Evolutionary conservation across 35 echinoderm and acorn worm genomes (phyloP).

Genomic region (Lytechinus pictus): DNA sequence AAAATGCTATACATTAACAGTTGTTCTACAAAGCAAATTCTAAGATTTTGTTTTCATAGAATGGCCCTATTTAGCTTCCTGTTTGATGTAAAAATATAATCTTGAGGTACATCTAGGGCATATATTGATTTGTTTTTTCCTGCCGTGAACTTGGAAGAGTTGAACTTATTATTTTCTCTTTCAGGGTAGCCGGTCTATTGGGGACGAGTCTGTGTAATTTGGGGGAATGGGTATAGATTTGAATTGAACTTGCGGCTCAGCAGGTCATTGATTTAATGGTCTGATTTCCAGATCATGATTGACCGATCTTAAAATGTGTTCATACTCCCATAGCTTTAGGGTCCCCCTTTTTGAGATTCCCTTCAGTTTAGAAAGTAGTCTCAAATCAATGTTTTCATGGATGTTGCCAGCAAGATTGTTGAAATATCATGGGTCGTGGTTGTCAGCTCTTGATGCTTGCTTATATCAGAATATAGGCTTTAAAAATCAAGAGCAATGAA

Average conservation of each 20-base stretch:
- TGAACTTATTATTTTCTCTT: background rate
- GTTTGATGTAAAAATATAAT: too few species aligned
- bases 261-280: slow-evolving; percentile 7
- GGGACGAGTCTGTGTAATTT: background rate
- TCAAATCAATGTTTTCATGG: background rate
- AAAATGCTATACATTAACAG: too few species aligned
- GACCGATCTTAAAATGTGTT: background rate
- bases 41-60: background rate
- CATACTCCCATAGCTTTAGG: background rate
- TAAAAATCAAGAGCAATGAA: too few species aligned
- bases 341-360: background rate
- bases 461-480: too few species aligned
- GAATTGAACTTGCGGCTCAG: slow-evolving; percentile 1
- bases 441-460: background rate
- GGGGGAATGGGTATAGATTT: background rate
- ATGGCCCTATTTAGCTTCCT: background rate
- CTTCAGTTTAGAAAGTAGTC: background rate
- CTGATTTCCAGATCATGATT: slow-evolving; percentile 18
- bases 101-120: background rate
- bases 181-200: background rate
- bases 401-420: background rate
- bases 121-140: slow-evolving; percentile 6
- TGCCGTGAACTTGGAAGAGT: background rate
- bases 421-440: background rate
- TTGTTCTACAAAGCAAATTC: too few species aligned